These are phyloP conservation scores for Grammomys dolichurus DNA, from an alignment of 2,113 vertebrate genomes.

Conservation along the genomic window DNA sequence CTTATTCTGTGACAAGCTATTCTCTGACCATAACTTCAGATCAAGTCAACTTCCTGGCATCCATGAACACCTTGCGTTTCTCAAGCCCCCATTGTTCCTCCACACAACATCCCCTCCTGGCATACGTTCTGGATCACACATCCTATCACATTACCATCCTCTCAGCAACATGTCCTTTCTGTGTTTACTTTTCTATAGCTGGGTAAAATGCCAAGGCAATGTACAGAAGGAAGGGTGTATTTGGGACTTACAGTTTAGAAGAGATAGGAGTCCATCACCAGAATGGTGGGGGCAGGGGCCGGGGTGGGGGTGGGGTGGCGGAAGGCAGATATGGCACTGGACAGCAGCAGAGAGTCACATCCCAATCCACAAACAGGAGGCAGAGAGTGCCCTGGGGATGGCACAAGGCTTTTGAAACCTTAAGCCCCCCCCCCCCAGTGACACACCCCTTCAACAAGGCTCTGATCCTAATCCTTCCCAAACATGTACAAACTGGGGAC, in stretches of 20 bases:
- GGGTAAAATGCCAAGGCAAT: background rate
- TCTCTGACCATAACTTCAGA: constrained; percentile 16
- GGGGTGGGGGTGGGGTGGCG: background rate
- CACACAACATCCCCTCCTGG: background rate
- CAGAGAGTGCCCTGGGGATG: background rate
- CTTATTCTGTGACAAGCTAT: background rate
- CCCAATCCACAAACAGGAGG: background rate
- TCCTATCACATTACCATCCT: background rate
- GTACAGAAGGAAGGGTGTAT: background rate
- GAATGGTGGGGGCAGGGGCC: too few relatives aligned
- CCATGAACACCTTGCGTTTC: background rate
- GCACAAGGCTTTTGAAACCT: background rate
- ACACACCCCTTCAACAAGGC: background rate
- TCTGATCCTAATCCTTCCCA: background rate
- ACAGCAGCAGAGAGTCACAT: background rate
- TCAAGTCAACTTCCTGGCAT: background rate
- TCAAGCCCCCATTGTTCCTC: background rate
- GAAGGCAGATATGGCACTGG: background rate
- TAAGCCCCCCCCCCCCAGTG: background rate
- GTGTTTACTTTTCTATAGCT: background rate
- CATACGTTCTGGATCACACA: background rate
- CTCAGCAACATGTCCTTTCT: background rate
- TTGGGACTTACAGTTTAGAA: background rate
- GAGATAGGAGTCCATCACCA: background rate
- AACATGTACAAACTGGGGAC: background rate